A percentile compares a stretch with the other conserved stretches of the same genome.
Evolutionary conservation across 1,140 invertebrate species (phyloP).

Genomic region (Halictus rubicundus): DNA sequence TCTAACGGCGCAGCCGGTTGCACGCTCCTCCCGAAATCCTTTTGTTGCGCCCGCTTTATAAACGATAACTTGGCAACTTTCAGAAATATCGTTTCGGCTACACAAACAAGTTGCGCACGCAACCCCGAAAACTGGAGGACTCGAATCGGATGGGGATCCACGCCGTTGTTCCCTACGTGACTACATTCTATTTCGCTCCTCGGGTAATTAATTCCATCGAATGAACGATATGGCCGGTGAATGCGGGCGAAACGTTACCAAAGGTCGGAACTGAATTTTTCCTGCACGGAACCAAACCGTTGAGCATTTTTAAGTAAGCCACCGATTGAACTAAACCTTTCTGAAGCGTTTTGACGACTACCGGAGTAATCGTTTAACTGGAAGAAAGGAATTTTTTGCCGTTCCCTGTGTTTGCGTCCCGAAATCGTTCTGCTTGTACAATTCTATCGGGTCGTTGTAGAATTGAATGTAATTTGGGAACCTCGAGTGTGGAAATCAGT

Average conservation of each 20-base stretch:
- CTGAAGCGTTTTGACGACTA: neutral
- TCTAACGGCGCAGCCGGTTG: neutral
- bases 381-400: too few species aligned
- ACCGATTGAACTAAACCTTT: neutral
- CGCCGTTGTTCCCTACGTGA: too few species aligned
- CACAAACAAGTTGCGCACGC: neutral
- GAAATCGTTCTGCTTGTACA: too few species aligned
- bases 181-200: neutral
- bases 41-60: neutral
- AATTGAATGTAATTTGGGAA: too few species aligned
- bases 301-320: neutral
- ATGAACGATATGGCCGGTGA: conserved; percentile 1
- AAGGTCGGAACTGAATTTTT: neutral
- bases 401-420: too few species aligned
- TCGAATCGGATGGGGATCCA: neutral
- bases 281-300: neutral
- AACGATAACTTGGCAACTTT: neutral
- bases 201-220: conserved; percentile 1
- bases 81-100: neutral
- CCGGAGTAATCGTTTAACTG: too few species aligned
- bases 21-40: neutral
- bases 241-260: neutral
- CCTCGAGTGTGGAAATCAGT: too few species aligned
- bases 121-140: neutral
- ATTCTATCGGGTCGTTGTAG: too few species aligned